These are phyloP conservation scores for Himalopsyche kuldschensis DNA, from an alignment of 2,888 invertebrate genomes.

Conservation along the genomic window DNA sequence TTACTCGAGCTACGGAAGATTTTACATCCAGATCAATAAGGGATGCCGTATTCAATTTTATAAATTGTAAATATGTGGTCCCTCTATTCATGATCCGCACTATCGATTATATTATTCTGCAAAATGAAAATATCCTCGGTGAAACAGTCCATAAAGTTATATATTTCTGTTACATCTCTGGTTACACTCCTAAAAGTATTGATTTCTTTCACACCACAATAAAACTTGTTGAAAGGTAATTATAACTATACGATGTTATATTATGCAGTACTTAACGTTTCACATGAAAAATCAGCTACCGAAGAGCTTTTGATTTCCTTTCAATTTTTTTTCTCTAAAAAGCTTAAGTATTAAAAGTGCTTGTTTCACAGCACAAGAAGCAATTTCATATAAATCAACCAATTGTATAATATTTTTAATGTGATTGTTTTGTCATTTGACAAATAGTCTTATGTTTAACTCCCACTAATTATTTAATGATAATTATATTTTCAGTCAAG, in stretches of 20 bases:
- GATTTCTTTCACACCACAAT: constrained; percentile 11
- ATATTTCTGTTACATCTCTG: constrained; percentile 13
- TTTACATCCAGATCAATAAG: constrained; percentile 13
- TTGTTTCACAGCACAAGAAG: too few species aligned
- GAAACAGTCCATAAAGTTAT: constrained; percentile 28
- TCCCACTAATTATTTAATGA: too few species aligned
- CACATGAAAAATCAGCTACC: neutral
- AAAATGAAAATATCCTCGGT: constrained; percentile 14
- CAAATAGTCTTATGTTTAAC: too few species aligned
- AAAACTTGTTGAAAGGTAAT: constrained; percentile 27
- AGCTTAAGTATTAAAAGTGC: too few species aligned
- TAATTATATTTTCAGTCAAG: too few species aligned
- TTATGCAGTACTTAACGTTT: neutral
- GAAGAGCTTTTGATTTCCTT: neutral
- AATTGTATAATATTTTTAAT: neutral
- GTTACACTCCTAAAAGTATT: constrained; percentile 21
- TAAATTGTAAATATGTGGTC: neutral
- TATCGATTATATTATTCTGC: constrained; percentile 10
- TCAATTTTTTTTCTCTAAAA: too few species aligned
- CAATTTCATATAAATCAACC: too few species aligned
- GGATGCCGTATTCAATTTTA: constrained; percentile 15
- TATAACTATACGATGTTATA: neutral
- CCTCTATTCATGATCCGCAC: constrained; percentile 6
- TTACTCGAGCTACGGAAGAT: neutral
- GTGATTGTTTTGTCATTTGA: constrained; percentile 8